Conservation (phyloP, 2,113 vertebrate genomes). For the Hucho hucho region DNA sequence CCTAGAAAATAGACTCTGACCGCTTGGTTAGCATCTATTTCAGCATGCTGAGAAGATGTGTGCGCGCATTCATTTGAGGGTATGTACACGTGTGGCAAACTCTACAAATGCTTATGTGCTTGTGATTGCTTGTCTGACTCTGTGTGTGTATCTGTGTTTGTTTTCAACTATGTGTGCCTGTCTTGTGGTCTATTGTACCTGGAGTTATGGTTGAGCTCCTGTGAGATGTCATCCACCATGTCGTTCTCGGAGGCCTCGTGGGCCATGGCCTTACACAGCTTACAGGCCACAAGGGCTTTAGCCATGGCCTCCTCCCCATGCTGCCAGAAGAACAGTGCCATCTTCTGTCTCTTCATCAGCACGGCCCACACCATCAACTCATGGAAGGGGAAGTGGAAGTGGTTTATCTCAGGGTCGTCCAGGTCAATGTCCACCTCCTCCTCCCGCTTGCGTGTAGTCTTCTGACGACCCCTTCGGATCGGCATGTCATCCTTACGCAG, state of each 20-base stretch:
- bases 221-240: conserved; percentile 99
- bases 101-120: no score
- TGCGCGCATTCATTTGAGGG: background rate
- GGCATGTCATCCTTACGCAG: conserved; percentile 89
- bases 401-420: conserved; percentile 98
- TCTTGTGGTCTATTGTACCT: conserved; percentile 72
- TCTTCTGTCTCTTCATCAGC: conserved; percentile 98
- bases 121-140: no score
- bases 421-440: conserved; percentile 98
- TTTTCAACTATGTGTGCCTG: background rate
- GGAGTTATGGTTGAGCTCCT: conserved; percentile 97
- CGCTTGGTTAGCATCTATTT: background rate
- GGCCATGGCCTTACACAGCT: conserved; percentile 98
- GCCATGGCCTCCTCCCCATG: conserved; percentile 98
- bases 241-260: conserved; percentile 97
- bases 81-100: no score
- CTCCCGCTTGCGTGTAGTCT: conserved; percentile 92
- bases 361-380: conserved; percentile 99
- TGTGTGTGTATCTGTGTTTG: no score
- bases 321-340: conserved; percentile 99
- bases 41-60: background rate
- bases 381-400: conserved; percentile 98
- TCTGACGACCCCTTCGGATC: conserved; percentile 88
- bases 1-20: background rate
- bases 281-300: conserved; percentile 96